Conservation (phyloP, 2,113 vertebrate species). For the Euleptes europaea region DNA sequence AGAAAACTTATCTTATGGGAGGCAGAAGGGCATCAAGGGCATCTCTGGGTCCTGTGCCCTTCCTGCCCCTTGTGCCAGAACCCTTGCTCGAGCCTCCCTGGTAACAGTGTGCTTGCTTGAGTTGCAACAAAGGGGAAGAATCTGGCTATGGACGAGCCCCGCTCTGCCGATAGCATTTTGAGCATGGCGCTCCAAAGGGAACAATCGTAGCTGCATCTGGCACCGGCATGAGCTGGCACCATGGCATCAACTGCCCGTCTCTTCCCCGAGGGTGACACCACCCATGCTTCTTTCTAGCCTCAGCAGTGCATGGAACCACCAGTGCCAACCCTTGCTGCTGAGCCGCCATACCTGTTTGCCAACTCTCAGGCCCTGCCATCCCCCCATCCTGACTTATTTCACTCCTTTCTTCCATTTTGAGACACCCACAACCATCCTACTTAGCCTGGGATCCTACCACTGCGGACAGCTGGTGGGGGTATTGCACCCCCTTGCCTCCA, state of each 20-base stretch:
- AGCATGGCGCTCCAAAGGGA: too few relatives aligned
- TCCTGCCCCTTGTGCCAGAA: background rate
- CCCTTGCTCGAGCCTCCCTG: background rate
- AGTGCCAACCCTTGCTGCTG: background rate
- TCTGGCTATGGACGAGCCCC: too few relatives aligned
- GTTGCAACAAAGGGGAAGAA: background rate
- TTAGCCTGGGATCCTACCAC: background rate
- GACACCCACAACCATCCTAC: background rate
- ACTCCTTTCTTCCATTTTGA: slow-evolving; percentile 29
- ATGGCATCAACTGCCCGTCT: background rate
- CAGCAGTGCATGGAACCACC: background rate
- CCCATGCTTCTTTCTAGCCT: background rate
- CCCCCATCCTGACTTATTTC: slow-evolving; percentile 17
- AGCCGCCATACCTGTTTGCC: background rate
- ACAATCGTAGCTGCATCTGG: too few relatives aligned
- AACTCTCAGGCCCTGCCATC: background rate
- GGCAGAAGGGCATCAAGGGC: accelerated
- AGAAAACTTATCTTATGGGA: background rate
- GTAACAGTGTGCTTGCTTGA: background rate
- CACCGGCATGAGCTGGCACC: background rate
- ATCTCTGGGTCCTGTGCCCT: slow-evolving; percentile 10
- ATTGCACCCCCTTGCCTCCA: accelerated
- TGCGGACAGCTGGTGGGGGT: too few relatives aligned
- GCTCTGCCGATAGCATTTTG: too few relatives aligned
- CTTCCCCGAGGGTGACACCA: slow-evolving; percentile 21